Evolutionary conservation across 2,888 invertebrate genomes (phyloP), one percentile per base, ranked within the genome.

Genomic region (Machimus rusticus): DNA sequence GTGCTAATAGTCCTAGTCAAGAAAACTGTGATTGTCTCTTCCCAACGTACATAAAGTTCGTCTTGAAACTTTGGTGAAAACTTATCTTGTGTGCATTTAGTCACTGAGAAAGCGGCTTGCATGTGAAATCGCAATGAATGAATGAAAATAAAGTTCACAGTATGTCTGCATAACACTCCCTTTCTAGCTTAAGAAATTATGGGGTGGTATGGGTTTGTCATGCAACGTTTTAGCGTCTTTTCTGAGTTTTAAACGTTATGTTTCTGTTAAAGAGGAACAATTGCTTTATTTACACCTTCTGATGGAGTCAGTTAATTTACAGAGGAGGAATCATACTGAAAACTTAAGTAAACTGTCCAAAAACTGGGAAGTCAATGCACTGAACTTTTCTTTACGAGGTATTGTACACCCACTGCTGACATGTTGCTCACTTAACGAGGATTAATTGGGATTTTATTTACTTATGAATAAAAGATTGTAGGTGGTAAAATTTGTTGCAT

Each of bases 121-220:
- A 88, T 88, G 88, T 46, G 76, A 88, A 88, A 86, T 74, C 86
- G 86, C 88, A 88, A 88, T 88, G 88, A 88, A 82, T 82, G 66
- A 82, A 66, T 55, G 82, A 82, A 82, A 57, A 66, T 37, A 66
- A 57, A 79, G 51, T 31, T 23, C 51, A 55, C 51, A 66, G 57
- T n/a, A 55, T 82, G 82, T 66, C 82, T 82, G 82, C 82, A 82
- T 82, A 82, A 66, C 82, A 82, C 82, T 82, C 82, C 16, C 82
- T 37, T 37, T 82, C n/a, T 31, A 57, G 82, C 19, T 55, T 57
- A 28, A 55, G 57, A 19, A 57, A 82, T 79, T 51, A 34, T 55
- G 23, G 28, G 28, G 51, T 46, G 28, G 79, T 78, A 78, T 43
- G 78, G 23, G 23, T 19, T 43, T 19, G 23, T 46, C 79, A 79